Evolutionary conservation across 2,797 vertebrate genomes (phyloP).

Genomic region (Scomberomorus guttatus): DNA sequence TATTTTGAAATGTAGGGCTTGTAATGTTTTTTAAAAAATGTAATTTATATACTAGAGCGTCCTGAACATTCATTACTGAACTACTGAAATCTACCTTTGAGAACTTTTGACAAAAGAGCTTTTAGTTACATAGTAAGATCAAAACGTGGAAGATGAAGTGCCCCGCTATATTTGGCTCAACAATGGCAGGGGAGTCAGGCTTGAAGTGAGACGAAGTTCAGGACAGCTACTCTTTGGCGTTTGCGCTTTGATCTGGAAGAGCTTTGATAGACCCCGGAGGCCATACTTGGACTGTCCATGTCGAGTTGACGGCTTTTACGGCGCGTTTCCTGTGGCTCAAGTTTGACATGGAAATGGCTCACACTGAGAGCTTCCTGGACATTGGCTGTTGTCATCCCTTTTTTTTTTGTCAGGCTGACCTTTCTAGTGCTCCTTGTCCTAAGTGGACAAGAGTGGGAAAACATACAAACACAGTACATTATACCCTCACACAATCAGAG

Average conservation of each 20-base stretch:
- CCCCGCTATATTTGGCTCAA: slow-evolving; percentile 33
- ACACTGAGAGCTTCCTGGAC: slow-evolving; percentile 13
- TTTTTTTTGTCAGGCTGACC: not conserved
- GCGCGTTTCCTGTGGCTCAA: slow-evolving; percentile 18
- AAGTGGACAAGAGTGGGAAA: slow-evolving; percentile 13
- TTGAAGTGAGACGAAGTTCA: slow-evolving; percentile 51
- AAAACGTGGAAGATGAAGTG: slow-evolving; percentile 27
- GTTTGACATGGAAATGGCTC: slow-evolving; percentile 42
- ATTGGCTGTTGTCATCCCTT: not conserved
- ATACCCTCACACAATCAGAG: not conserved
- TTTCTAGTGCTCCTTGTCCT: slow-evolving; percentile 11
- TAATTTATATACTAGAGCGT: not conserved
- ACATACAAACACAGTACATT: not conserved
- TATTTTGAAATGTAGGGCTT: not conserved
- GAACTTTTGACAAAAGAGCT: not conserved
- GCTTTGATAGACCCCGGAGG: slow-evolving; percentile 53
- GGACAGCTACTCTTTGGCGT: slow-evolving; percentile 41
- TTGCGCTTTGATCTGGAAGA: slow-evolving; percentile 62
- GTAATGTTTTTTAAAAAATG: not conserved
- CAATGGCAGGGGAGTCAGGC: slow-evolving; percentile 36
- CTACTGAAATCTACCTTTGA: not conserved
- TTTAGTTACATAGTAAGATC: slow-evolving; percentile 16
- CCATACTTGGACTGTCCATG: slow-evolving; percentile 32
- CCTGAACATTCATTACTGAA: not conserved
- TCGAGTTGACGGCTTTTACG: slow-evolving; percentile 25